A percentile compares a stretch with the other conserved stretches of the same genome.
These are phyloP conservation scores for Ophthalmotilapia sp. DNA, from an alignment of 2,113 vertebrate genomes.

Conservation along the genomic window DNA sequence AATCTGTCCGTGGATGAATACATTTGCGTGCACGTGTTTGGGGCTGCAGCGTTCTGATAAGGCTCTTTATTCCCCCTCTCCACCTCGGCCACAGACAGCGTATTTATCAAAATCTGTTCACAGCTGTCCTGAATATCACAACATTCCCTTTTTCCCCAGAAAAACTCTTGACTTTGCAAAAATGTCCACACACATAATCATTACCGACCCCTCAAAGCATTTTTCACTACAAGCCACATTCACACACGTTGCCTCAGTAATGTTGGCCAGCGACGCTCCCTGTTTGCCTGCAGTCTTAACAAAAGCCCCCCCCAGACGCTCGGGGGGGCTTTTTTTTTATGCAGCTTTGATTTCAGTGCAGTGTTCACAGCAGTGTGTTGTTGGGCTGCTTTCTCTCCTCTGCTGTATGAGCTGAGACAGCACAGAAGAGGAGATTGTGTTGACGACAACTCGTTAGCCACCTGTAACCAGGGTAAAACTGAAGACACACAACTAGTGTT, in stretches of 20 bases:
- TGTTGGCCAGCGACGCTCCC: not conserved
- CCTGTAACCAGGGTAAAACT: not conserved
- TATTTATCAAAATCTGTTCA: not conserved
- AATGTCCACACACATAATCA: not conserved
- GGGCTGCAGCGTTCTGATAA: not conserved
- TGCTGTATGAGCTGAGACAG: accelerated
- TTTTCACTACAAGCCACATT: not conserved
- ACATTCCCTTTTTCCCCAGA: not conserved
- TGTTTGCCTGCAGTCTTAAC: not conserved
- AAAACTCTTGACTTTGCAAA: not conserved
- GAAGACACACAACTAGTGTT: not conserved
- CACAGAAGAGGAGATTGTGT: accelerated
- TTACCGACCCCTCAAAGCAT: not conserved
- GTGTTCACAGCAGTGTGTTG: not conserved
- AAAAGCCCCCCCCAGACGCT: not conserved
- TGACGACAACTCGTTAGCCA: not conserved
- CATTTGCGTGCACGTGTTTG: not conserved
- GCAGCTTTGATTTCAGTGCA: not conserved
- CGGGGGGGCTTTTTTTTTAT: not conserved
- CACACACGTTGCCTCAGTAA: not conserved
- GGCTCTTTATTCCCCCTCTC: not conserved
- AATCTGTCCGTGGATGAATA: accelerated
- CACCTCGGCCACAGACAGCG: not conserved
- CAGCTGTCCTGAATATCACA: not conserved
- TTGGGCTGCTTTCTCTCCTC: not conserved